Evolutionary conservation across 1,140 invertebrate species (phyloP).

Genomic region (Euura saliciscinereae): DNA sequence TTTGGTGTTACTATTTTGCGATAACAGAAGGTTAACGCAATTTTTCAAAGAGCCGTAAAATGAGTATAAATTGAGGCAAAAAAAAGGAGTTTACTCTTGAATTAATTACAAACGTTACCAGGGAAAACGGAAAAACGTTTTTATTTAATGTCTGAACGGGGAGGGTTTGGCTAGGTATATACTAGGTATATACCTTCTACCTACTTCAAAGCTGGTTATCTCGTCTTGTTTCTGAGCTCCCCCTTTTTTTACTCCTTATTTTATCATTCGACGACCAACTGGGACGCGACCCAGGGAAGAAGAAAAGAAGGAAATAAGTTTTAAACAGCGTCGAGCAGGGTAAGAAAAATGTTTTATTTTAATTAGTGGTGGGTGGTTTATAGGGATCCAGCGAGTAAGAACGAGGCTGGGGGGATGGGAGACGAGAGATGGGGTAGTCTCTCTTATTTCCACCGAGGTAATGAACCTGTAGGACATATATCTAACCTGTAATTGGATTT

Average conservation of each 20-base stretch:
- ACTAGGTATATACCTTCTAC: neutral
- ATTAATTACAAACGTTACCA: neutral
- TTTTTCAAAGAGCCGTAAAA: neutral
- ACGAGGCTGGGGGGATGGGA: neutral
- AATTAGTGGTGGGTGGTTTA: constrained; percentile 7
- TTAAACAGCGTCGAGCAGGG: neutral
- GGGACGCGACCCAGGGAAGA: neutral
- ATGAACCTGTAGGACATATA: constrained; percentile 4
- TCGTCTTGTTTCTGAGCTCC: constrained; percentile 33
- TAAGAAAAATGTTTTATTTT: constrained; percentile 8
- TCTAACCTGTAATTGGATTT: constrained; percentile 5
- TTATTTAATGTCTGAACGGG: constrained; percentile 5
- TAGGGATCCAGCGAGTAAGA: neutral
- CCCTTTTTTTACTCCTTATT: constrained; percentile 6
- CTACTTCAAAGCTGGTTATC: constrained; percentile 3
- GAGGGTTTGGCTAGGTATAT: neutral
- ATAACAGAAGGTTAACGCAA: neutral
- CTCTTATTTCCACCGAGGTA: neutral
- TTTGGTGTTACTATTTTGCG: neutral
- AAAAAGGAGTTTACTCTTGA: neutral
- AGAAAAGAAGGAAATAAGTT: constrained; percentile 7
- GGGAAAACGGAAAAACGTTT: neutral
- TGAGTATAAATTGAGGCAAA: neutral
- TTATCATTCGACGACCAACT: neutral
- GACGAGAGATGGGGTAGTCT: neutral